A percentile compares a stretch with the other conserved stretches of the same genome.
These are phyloP conservation scores for Pelobates cultripes DNA, from an alignment of 2,797 vertebrate species.

Conservation along the genomic window DNA sequence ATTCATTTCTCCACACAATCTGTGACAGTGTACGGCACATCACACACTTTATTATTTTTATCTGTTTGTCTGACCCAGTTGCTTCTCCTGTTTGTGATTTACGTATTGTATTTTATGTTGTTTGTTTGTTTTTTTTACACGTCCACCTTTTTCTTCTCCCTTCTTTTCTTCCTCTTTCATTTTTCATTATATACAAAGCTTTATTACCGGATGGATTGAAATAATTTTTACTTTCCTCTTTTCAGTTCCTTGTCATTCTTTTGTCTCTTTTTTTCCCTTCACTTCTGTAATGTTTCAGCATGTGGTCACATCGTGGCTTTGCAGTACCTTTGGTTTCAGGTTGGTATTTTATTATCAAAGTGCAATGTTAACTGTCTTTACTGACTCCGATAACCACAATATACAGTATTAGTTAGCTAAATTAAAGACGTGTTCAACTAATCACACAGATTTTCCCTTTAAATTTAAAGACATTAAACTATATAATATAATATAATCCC, in stretches of 20 bases:
- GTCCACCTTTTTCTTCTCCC: conserved; percentile 13
- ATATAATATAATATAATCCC: no score
- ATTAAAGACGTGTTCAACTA: no score
- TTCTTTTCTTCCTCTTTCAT: conserved; percentile 33
- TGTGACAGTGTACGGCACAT: no score
- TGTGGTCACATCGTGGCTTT: background rate
- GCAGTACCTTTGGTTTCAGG: background rate
- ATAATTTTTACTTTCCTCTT: conserved; percentile 30
- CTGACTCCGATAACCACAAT: no score
- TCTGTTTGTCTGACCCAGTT: background rate
- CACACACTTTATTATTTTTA: no score
- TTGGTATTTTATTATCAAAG: no score
- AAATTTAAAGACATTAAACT: no score
- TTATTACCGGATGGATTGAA: conserved; percentile 17
- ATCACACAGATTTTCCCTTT: no score
- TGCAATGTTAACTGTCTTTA: no score
- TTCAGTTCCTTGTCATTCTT: conserved; percentile 45
- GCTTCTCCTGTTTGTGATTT: background rate
- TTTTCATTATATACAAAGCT: conserved; percentile 1
- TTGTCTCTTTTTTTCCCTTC: conserved; percentile 29
- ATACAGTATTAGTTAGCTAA: no score
- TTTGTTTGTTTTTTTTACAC: background rate
- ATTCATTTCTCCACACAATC: no score
- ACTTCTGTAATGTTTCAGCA: conserved; percentile 16
- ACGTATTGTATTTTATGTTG: background rate